phyloP scores from a whole-genome alignment of 2,888 invertebrate genomes.

The Micoletzkya japonica region DNA sequence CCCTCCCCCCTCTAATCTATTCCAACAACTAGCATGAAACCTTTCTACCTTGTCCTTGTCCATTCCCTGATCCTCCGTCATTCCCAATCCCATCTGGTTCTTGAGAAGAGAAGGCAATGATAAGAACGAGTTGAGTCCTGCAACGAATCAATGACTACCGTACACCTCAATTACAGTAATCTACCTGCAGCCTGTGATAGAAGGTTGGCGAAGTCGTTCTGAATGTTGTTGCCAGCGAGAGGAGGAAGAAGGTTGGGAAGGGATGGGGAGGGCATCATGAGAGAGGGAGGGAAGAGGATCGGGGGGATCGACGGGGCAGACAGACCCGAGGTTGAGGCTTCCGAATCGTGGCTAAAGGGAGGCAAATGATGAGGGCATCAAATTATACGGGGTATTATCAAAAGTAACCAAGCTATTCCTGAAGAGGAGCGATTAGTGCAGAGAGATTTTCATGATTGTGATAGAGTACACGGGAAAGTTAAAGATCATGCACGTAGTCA shows the following conservation, averaged over 20 bases:
- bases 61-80: not conserved
- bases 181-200: slow-evolving; percentile 44
- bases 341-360: slow-evolving; percentile 21
- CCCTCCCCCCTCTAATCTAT: not conserved
- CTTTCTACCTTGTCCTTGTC: not conserved
- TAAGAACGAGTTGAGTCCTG: slow-evolving; percentile 51
- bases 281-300: slow-evolving; percentile 17
- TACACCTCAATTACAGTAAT: not conserved
- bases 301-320: not conserved
- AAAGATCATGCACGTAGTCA: no score
- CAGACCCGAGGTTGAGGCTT: slow-evolving; percentile 1
- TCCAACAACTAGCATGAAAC: not conserved
- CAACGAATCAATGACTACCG: not conserved
- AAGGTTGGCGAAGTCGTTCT: slow-evolving; percentile 45
- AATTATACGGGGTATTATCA: no score
- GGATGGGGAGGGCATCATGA: slow-evolving; percentile 55
- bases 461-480: no score
- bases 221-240: slow-evolving; percentile 25
- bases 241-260: slow-evolving; percentile 51
- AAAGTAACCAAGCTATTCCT: no score
- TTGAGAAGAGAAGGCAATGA: slow-evolving; percentile 60
- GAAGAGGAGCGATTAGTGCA: no score
- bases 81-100: slow-evolving; percentile 42
- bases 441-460: no score
- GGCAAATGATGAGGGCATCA: not conserved